Evolutionary conservation across 2,888 invertebrate genomes (phyloP), one percentile per base, ranked within the genome.

Genomic region (Drosophila putrida): DNA sequence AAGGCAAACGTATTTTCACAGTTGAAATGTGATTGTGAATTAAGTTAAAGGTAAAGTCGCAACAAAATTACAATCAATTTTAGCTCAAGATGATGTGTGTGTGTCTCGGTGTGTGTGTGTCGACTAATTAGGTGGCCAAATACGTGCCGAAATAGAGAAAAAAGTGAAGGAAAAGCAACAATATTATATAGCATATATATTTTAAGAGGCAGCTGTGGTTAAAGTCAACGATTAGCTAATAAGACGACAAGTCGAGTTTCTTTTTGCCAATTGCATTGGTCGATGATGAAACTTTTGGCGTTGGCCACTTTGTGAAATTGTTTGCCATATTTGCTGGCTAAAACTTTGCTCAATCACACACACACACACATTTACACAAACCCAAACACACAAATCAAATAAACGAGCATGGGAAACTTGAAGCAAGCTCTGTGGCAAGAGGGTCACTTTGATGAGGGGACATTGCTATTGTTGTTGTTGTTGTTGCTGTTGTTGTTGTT

Each of bases 311-410:
- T 84, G 82, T 72, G 74, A 87, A 89, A 89, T 84, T 84, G 84
- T 84, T 87, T 89, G 83, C 89, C 87, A 87, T 88, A 89, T 89
- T 85, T 88, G 88, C 88, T 79, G 85, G 85, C 71, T 57, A 55
- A 82, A 84, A 84, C 70, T 84, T 89, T 71, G 62, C 59, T 36
- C 36, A 49, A n/a, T n/a, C 47, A 43, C 41, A 62, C 61, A 62
- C 44, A 57, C 41, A 35, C 41, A 46, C 49, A 55, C 6, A 43
- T 31, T 55, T 55, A 50, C 28, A 46, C 5, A 10, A 9, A 43
- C 13, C 6, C 6, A 6, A 10, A 47, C 31, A 31, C 47, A 73
- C 79, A 87, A 87, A 89, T 84, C 89, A 84, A 82, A 84, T 87
- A 76, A 89, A 88, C 65, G 78, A 67, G 51, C 47, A 44, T 47